phyloP scores from a whole-genome alignment of 2,113 vertebrate genomes.

The Odontophorus gujanensis region DNA sequence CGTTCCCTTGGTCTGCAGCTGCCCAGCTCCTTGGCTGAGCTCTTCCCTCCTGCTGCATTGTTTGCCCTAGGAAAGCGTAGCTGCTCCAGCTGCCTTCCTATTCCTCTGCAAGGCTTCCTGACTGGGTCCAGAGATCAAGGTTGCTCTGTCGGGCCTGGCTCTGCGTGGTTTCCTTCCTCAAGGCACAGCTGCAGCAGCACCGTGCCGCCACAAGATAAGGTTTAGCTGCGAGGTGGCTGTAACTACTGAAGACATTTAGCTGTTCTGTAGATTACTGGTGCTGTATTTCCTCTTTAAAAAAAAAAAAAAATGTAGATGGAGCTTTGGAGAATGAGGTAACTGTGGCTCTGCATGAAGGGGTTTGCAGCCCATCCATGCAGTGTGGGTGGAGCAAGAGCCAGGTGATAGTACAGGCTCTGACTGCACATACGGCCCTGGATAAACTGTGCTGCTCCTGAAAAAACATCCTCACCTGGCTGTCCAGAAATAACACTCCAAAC shows the following conservation, averaged over 20 bases:
- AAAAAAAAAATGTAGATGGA: neutral
- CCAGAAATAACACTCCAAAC: neutral
- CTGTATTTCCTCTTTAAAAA: neutral
- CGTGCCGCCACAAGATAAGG: neutral
- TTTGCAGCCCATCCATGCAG: neutral
- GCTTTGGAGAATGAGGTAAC: neutral
- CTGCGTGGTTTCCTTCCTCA: neutral
- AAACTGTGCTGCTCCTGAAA: neutral
- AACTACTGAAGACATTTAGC: neutral
- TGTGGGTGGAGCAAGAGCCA: neutral
- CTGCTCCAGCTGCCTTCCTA: slow-evolving; percentile 25
- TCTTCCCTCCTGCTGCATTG: neutral
- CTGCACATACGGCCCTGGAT: neutral
- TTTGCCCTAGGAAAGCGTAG: slow-evolving; percentile 9
- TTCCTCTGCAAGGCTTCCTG: slow-evolving; percentile 40
- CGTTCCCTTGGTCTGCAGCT: neutral
- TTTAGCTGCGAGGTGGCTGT: neutral
- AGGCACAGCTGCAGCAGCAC: neutral
- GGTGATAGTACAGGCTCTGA: slow-evolving; percentile 16
- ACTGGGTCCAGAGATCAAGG: slow-evolving; percentile 37
- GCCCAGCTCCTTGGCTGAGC: neutral
- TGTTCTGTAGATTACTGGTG: neutral
- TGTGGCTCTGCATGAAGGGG: no score
- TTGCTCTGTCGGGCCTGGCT: neutral
- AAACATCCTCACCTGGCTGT: neutral